Conservation (phyloP, 2,113 vertebrate species). For the Pelecanoides urinatrix region DNA sequence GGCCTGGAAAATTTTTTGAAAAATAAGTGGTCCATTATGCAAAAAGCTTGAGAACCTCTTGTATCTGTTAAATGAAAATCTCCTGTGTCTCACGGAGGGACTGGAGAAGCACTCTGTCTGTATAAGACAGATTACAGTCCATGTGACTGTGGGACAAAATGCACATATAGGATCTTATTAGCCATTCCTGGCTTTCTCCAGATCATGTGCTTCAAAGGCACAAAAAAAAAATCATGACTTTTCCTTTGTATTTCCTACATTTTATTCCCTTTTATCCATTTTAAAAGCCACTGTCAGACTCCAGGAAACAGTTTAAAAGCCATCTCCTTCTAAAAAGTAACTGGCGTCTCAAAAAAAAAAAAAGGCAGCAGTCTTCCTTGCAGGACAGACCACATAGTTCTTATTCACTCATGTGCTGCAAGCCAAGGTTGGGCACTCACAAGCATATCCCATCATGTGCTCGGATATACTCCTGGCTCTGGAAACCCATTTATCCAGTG, state of each 20-base stretch:
- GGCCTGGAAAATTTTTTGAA: background rate
- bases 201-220: background rate
- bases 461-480: background rate
- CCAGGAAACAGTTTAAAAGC: conserved; percentile 23
- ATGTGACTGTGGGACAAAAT: background rate
- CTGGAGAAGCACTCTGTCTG: background rate
- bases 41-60: background rate
- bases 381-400: conserved; percentile 40
- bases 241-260: background rate
- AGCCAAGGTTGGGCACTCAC: conserved; percentile 22
- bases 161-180: background rate
- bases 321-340: conserved; percentile 21
- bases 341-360: background rate
- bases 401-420: conserved; percentile 19
- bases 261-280: conserved; percentile 19
- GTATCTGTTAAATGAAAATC: background rate
- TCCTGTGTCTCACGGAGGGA: background rate
- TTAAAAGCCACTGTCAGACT: conserved; percentile 14
- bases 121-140: background rate
- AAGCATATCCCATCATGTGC: conserved; percentile 39
- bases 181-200: background rate
- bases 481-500: conserved; percentile 37
- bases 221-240: background rate
- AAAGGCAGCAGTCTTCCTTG: background rate
- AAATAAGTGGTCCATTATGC: background rate